Evolutionary conservation across 2,113 vertebrate genomes (phyloP).

Genomic region (Nothoprocta pentlandii): DNA sequence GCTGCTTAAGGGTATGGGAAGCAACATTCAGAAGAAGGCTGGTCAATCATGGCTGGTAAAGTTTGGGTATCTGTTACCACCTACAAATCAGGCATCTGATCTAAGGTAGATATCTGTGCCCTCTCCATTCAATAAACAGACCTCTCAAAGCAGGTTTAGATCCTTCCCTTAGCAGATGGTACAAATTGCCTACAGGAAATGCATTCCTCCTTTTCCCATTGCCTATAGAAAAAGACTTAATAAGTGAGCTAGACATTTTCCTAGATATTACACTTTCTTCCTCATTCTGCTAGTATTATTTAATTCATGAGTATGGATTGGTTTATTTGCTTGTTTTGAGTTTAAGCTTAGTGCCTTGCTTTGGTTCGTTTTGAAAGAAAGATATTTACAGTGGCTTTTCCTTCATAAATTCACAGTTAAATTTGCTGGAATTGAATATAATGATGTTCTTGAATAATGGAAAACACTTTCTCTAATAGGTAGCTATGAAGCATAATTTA

Average conservation of each 20-base stretch:
- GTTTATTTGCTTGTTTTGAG: neutral
- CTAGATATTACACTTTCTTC: neutral
- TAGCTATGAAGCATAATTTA: constrained; percentile 17
- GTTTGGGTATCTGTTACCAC: neutral
- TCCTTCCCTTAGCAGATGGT: neutral
- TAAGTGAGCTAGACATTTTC: neutral
- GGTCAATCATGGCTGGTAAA: neutral
- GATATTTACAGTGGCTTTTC: neutral
- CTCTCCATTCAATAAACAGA: neutral
- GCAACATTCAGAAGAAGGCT: neutral
- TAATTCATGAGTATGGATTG: neutral
- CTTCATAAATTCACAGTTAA: constrained; percentile 8
- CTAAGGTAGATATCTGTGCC: neutral
- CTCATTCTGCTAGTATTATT: neutral
- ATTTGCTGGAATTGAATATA: constrained; percentile 59
- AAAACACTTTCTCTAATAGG: constrained; percentile 46
- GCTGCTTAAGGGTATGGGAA: neutral
- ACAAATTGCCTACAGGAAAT: neutral
- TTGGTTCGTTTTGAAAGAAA: neutral
- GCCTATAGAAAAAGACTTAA: neutral
- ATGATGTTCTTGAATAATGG: constrained; percentile 18
- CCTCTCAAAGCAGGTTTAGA: neutral
- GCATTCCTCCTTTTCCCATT: fast-evolving
- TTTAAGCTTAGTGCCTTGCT: neutral
- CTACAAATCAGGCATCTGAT: neutral